phyloP scores from a whole-genome alignment of 2,113 vertebrate species.

The Calonectris borealis region DNA sequence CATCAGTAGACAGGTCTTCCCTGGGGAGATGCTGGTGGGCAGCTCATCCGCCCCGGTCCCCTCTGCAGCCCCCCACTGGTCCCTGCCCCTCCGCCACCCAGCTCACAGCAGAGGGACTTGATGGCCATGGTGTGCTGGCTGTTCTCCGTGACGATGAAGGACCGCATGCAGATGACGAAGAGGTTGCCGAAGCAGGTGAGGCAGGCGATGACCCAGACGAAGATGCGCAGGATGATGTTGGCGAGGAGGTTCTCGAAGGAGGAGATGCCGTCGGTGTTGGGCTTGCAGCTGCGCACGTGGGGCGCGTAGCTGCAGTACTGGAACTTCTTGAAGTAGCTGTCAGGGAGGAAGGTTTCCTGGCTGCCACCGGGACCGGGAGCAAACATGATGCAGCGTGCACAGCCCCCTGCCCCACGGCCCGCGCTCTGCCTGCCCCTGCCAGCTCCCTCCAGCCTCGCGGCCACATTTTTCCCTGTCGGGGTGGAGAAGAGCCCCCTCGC shows the following conservation, averaged over 20 bases:
- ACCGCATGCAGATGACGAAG: conserved; percentile 61
- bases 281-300: conserved; percentile 71
- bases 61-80: rapidly evolving
- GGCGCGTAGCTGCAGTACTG: conserved; percentile 71
- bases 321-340: conserved; percentile 71
- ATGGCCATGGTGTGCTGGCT: conserved; percentile 69
- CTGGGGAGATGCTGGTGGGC: not conserved
- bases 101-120: conserved; percentile 75
- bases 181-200: conserved; percentile 71
- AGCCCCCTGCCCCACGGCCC: not conserved
- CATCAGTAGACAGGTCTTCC: not conserved
- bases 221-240: conserved; percentile 61
- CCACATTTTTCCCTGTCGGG: rapidly evolving
- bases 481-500: no score
- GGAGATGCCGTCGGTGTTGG: conserved; percentile 69
- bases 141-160: conserved; percentile 48
- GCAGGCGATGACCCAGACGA: conserved; percentile 71
- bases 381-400: rapidly evolving
- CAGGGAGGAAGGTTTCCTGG: not conserved
- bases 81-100: rapidly evolving
- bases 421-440: no score
- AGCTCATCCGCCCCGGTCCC: rapidly evolving
- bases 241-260: conserved; percentile 74
- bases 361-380: not conserved
- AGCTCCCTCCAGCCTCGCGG: rapidly evolving